Evolutionary conservation across 2,797 vertebrate genomes (phyloP).

Genomic region (Trachops cirrhosus): DNA sequence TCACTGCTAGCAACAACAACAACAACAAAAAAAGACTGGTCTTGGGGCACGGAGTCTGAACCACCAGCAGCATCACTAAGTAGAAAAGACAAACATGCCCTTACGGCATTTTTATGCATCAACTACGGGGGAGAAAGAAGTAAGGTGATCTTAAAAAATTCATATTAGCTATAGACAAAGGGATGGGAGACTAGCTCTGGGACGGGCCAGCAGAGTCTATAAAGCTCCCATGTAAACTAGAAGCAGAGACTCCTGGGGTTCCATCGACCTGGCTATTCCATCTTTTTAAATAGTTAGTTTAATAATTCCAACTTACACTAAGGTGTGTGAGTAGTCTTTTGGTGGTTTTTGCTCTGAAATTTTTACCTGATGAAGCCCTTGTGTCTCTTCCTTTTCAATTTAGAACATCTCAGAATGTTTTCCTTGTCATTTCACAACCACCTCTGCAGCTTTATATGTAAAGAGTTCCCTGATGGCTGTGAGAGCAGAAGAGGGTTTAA

Average conservation of each 20-base stretch:
- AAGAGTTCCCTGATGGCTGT: not conserved
- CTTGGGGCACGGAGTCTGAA: not conserved
- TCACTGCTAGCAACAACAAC: not conserved
- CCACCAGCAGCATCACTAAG: not conserved
- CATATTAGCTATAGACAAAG: not conserved
- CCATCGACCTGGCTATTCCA: not conserved
- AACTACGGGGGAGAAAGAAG: not conserved
- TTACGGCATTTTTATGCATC: not conserved
- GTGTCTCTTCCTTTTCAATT: not conserved
- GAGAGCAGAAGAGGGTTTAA: not conserved
- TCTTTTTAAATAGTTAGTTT: not conserved
- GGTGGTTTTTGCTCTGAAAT: not conserved
- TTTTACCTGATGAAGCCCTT: not conserved
- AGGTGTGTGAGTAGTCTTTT: not conserved
- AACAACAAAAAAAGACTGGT: not conserved
- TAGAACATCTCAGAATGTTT: not conserved
- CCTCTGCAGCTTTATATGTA: not conserved
- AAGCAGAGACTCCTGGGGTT: not conserved
- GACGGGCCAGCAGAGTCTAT: not conserved
- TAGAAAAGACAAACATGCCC: not conserved
- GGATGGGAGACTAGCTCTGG: not conserved
- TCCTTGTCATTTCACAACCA: not conserved
- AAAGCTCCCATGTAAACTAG: not conserved
- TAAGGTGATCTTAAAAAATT: not conserved
- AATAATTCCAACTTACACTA: not conserved